Conservation (phyloP, 2,888 invertebrate species). For the Norana najaformis region DNA sequence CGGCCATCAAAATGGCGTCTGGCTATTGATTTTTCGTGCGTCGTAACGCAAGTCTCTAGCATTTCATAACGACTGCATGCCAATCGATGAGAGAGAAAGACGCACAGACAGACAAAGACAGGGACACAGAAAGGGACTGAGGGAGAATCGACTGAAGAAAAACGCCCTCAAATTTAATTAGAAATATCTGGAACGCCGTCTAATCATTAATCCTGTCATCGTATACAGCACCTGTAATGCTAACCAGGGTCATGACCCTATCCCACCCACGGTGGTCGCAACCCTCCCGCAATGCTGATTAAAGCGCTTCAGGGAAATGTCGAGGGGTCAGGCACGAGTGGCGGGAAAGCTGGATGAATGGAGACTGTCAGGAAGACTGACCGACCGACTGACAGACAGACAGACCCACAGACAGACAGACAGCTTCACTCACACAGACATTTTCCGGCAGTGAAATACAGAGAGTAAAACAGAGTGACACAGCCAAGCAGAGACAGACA, state of each 20-base stretch:
- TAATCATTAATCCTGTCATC: slow-evolving; percentile 13
- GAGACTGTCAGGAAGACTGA: background rate
- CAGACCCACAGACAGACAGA: no score
- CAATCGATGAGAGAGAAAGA: background rate
- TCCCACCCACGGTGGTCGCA: slow-evolving; percentile 5
- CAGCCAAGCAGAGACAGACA: no score
- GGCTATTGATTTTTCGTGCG: background rate
- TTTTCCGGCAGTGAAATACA: no score
- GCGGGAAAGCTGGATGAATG: background rate
- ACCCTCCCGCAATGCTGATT: background rate
- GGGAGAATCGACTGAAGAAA: background rate
- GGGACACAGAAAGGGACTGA: background rate
- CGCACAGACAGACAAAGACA: background rate
- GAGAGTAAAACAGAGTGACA: no score
- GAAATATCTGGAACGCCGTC: background rate
- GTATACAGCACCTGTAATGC: slow-evolving; percentile 5
- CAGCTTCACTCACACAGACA: no score
- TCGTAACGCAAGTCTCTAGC: background rate
- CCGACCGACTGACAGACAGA: no score
- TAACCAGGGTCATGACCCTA: background rate
- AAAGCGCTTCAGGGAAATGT: background rate
- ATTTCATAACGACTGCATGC: background rate
- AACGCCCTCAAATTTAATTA: background rate
- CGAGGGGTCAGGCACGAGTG: slow-evolving; percentile 2
- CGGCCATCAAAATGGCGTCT: background rate